Evolutionary conservation across 2,888 invertebrate species (phyloP).

Genomic region (Helobdella robusta): DNA sequence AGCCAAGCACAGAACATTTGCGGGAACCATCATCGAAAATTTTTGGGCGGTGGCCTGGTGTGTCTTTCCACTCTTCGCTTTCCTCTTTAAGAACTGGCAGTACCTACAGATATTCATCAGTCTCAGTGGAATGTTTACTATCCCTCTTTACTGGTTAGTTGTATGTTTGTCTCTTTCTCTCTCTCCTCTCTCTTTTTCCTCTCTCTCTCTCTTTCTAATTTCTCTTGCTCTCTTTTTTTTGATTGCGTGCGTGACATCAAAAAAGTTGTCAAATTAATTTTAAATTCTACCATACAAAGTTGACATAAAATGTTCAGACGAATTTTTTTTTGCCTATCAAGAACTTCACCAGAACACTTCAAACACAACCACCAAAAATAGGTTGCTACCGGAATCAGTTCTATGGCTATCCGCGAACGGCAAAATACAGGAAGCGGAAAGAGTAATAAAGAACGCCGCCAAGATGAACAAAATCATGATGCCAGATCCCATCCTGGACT

Average conservation of each 20-base stretch:
- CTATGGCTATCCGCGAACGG: constrained; percentile 37
- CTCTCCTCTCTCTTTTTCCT: not conserved
- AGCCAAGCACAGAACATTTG: constrained; percentile 35
- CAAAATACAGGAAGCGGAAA: constrained; percentile 32
- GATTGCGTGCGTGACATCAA: not conserved
- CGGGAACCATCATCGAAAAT: constrained; percentile 34
- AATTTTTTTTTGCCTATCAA: too few species aligned
- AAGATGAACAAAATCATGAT: constrained; percentile 32
- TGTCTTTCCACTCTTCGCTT: constrained; percentile 36
- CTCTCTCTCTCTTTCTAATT: not conserved
- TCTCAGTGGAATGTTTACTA: constrained; percentile 31
- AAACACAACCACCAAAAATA: constrained; percentile 22
- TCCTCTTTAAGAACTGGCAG: constrained; percentile 37
- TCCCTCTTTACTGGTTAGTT: constrained; percentile 34
- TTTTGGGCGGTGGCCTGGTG: constrained; percentile 37
- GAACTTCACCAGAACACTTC: too few species aligned
- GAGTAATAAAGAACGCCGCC: constrained; percentile 34
- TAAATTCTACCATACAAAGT: too few species aligned
- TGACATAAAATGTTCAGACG: too few species aligned
- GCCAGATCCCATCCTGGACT: constrained; percentile 28
- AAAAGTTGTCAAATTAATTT: not conserved
- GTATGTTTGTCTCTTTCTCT: not conserved
- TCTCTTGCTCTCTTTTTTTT: not conserved
- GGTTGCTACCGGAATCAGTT: constrained; percentile 36
- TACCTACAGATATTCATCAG: constrained; percentile 35